Conservation (phyloP, 1,140 invertebrate species). For the Armadillidium nasatum region DNA sequence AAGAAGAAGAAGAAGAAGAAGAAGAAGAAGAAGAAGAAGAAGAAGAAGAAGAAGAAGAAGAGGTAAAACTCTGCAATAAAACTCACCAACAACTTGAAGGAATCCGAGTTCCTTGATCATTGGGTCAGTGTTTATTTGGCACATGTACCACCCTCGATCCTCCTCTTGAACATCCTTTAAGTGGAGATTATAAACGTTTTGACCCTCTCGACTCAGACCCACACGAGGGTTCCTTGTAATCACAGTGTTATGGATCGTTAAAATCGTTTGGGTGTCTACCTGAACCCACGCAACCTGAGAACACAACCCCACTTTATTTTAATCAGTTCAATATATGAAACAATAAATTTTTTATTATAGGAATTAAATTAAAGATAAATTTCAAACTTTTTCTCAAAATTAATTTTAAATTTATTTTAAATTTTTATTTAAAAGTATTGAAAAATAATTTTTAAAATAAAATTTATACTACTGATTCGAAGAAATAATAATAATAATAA, state of each 20-base stretch:
- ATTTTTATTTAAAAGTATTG: too few relatives aligned
- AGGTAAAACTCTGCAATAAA: background rate
- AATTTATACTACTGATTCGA: too few relatives aligned
- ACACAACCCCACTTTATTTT: too few relatives aligned
- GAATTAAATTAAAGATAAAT: too few relatives aligned
- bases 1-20: too few relatives aligned
- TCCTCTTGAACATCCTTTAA: conserved; percentile 82
- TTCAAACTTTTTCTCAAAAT: too few relatives aligned
- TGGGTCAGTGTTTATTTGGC: conserved; percentile 90
- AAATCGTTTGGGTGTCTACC: conserved; percentile 54
- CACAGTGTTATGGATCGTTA: conserved; percentile 50
- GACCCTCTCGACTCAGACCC: conserved; percentile 48
- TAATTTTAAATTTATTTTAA: too few relatives aligned
- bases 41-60: background rate
- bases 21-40: background rate
- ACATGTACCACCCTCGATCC: conserved; percentile 89
- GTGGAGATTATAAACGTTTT: conserved; percentile 59
- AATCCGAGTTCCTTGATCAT: conserved; percentile 49
- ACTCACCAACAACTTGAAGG: conserved; percentile 50
- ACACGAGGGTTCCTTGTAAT: conserved; percentile 52
- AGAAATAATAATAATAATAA: too few relatives aligned
- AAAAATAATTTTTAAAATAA: too few relatives aligned
- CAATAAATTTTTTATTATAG: too few relatives aligned
- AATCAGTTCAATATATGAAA: too few relatives aligned
- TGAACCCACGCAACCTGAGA: conserved; percentile 52